Evolutionary conservation across 2,888 invertebrate genomes (phyloP).

Genomic region (Chorisops tibialis): DNA sequence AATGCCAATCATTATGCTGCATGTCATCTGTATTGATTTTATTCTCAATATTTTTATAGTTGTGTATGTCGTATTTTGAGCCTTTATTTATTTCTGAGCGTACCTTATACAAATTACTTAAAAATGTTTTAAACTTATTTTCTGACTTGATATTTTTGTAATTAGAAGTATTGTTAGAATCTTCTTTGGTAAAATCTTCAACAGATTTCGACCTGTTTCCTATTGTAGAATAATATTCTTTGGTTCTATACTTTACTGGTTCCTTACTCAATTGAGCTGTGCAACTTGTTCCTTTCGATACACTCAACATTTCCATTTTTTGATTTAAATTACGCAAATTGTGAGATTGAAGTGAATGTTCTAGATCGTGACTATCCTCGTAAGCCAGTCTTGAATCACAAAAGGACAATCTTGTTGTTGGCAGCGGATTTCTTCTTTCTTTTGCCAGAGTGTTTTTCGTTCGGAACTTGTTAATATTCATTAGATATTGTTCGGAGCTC

Average conservation of each 20-base stretch:
- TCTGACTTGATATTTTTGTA: constrained; percentile 11
- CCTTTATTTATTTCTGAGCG: not conserved
- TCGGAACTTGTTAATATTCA: not conserved
- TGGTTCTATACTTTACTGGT: not conserved
- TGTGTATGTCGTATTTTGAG: not conserved
- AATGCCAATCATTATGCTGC: not conserved
- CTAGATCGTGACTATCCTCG: not conserved
- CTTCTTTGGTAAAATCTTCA: constrained; percentile 20
- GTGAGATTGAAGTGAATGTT: not conserved
- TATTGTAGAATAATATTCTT: not conserved
- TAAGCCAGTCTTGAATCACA: constrained; percentile 16
- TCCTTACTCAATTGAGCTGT: not conserved
- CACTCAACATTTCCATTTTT: constrained; percentile 1
- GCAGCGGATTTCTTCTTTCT: constrained; percentile 17
- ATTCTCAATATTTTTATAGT: not conserved
- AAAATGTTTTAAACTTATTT: constrained; percentile 17
- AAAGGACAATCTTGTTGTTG: constrained; percentile 18
- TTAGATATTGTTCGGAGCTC: not conserved
- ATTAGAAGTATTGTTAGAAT: not conserved
- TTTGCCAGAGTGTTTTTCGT: constrained; percentile 6
- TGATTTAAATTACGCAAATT: not conserved
- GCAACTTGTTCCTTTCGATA: not conserved
- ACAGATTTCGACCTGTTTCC: constrained; percentile 17
- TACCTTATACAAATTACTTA: constrained; percentile 11
- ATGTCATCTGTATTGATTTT: not conserved